A percentile compares a stretch with the other conserved stretches of the same genome.
phyloP scores from a whole-genome alignment of 2,113 vertebrate species.

The Phasianus colchicus region DNA sequence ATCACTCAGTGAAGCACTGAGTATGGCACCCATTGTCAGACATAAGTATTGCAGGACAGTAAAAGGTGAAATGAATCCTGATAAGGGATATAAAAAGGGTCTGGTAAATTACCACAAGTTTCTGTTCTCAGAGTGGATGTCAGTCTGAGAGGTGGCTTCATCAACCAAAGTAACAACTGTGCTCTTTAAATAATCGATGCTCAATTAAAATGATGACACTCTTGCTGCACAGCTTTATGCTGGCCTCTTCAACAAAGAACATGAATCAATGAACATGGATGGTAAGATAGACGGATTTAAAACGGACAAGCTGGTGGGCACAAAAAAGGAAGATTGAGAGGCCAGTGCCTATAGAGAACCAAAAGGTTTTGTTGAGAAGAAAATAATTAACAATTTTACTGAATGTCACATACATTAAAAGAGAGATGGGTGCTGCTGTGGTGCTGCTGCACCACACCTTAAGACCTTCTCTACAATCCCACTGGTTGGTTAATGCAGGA shows the following conservation, averaged over 20 bases:
- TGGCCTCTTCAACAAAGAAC: not conserved
- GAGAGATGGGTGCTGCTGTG: not conserved
- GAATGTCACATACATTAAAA: not conserved
- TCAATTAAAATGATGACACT: slow-evolving; percentile 42
- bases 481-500: not conserved
- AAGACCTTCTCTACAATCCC: not conserved
- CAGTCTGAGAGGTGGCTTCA: slow-evolving; percentile 44
- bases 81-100: not conserved
- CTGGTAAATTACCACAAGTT: slow-evolving; percentile 41
- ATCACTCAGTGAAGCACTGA: not conserved
- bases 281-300: not conserved
- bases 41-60: not conserved
- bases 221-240: not conserved
- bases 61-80: not conserved
- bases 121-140: slow-evolving; percentile 18
- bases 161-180: slow-evolving; percentile 47
- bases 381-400: not conserved
- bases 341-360: not conserved
- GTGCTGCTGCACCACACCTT: not conserved
- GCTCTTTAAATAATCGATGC: slow-evolving; percentile 60
- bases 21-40: not conserved
- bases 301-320: not conserved
- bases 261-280: not conserved
- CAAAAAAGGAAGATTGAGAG: not conserved
- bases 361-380: not conserved